phyloP scores from a whole-genome alignment of 53 echinoderm and acorn worm species.

The Hippasteria phrygiana region DNA sequence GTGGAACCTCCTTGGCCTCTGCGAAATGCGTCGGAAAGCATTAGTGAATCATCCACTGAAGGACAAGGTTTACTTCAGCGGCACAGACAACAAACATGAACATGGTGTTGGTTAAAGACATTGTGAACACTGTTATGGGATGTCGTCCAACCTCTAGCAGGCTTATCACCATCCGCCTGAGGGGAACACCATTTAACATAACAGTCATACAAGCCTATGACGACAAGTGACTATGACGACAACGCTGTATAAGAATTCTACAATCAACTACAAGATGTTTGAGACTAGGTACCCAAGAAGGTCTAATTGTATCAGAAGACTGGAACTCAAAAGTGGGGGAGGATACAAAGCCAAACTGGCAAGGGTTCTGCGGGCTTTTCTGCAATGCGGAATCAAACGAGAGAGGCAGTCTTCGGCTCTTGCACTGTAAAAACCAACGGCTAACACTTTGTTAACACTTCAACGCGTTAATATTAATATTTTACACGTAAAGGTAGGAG shows the following conservation, averaged over 20 bases:
- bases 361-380: too few relatives aligned
- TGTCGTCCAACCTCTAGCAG: slow-evolving; percentile 63
- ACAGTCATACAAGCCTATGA: slow-evolving; percentile 73
- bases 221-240: slow-evolving; percentile 47
- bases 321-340: slow-evolving; percentile 72
- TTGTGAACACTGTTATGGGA: slow-evolving; percentile 33
- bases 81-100: not conserved
- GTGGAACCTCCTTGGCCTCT: slow-evolving; percentile 64
- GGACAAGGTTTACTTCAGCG: slow-evolving; percentile 55
- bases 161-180: slow-evolving; percentile 61
- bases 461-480: too few relatives aligned
- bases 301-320: slow-evolving; percentile 64
- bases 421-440: too few relatives aligned
- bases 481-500: slow-evolving; percentile 64
- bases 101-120: slow-evolving; percentile 41
- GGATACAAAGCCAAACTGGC: too few relatives aligned
- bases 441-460: too few relatives aligned
- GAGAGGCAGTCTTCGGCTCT: too few relatives aligned
- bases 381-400: too few relatives aligned
- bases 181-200: slow-evolving; percentile 69
- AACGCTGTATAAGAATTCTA: slow-evolving; percentile 59
- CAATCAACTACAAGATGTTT: slow-evolving; percentile 44
- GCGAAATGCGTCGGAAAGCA: slow-evolving; percentile 57
- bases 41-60: slow-evolving; percentile 38
- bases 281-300: slow-evolving; percentile 63